phyloP scores from a whole-genome alignment of 2,888 invertebrate species.

The Acrocyrtus sp. region DNA sequence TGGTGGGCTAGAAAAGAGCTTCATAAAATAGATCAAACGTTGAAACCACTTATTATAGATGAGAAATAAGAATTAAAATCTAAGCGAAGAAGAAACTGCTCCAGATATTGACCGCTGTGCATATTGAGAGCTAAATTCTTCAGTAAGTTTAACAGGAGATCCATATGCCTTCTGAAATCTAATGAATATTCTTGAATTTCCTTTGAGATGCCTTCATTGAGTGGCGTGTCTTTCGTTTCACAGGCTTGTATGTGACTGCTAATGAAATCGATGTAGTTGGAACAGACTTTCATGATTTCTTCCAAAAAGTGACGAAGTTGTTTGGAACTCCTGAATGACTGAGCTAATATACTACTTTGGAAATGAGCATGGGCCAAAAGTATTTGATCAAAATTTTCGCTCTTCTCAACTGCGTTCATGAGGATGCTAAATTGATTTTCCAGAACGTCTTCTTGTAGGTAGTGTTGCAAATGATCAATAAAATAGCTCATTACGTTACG shows the following conservation, averaged over 20 bases:
- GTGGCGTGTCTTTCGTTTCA: conserved; percentile 52
- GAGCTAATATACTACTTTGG: conserved; percentile 57
- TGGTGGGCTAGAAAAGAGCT: too few species aligned
- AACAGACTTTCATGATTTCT: conserved; percentile 57
- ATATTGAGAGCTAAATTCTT: conserved; percentile 57
- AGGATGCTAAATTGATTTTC: conserved; percentile 60
- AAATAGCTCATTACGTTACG: conserved; percentile 61
- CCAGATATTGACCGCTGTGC: conserved; percentile 58
- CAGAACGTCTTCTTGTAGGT: conserved; percentile 60
- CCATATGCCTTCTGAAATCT: conserved; percentile 59
- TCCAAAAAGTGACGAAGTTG: conserved; percentile 59
- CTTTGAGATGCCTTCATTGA: conserved; percentile 60
- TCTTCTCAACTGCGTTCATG: conserved; percentile 54
- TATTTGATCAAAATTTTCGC: conserved; percentile 63
- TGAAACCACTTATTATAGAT: conserved; percentile 48
- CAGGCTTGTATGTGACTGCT: conserved; percentile 51
- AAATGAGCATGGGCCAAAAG: conserved; percentile 57
- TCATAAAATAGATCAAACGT: too few species aligned
- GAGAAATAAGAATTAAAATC: conserved; percentile 63
- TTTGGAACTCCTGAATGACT: conserved; percentile 58
- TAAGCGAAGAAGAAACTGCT: conserved; percentile 60
- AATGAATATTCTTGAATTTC: conserved; percentile 53
- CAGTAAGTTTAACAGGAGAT: conserved; percentile 58
- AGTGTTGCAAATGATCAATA: conserved; percentile 62
- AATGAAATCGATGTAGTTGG: conserved; percentile 55